These are phyloP conservation scores for Cathartes aura DNA, from an alignment of 2,113 vertebrate species.

Conservation along the genomic window DNA sequence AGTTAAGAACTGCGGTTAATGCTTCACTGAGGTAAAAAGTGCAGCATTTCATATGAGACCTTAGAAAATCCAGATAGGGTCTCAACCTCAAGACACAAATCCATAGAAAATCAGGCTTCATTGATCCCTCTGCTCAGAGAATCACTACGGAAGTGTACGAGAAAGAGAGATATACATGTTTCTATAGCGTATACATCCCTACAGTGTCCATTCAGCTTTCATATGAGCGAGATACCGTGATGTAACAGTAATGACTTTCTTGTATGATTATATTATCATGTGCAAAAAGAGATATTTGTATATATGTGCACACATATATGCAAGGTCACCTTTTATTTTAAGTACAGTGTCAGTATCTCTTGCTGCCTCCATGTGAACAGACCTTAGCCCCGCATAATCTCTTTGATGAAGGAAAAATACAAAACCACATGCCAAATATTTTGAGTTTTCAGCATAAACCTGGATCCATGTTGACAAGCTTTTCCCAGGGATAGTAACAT, in stretches of 20 bases:
- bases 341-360: background rate
- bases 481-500: conserved; percentile 61
- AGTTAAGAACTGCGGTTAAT: background rate
- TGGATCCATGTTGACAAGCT: conserved; percentile 49
- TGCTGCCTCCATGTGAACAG: background rate
- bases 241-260: background rate
- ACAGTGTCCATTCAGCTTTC: background rate
- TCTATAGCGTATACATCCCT: background rate
- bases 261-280: background rate
- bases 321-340: background rate
- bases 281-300: background rate
- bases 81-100: conserved; percentile 40
- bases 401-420: background rate
- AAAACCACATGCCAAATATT: conserved; percentile 11
- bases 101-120: conserved; percentile 10
- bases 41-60: background rate
- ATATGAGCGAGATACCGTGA: background rate
- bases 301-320: background rate
- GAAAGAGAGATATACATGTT: background rate
- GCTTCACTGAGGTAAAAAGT: conserved; percentile 11
- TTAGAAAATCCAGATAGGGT: background rate
- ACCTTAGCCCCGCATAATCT: background rate
- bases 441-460: conserved; percentile 45
- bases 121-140: conserved; percentile 1
- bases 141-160: background rate